Conservation (phyloP, 2,888 invertebrate genomes). For the Lissocephala sabroskyi region DNA sequence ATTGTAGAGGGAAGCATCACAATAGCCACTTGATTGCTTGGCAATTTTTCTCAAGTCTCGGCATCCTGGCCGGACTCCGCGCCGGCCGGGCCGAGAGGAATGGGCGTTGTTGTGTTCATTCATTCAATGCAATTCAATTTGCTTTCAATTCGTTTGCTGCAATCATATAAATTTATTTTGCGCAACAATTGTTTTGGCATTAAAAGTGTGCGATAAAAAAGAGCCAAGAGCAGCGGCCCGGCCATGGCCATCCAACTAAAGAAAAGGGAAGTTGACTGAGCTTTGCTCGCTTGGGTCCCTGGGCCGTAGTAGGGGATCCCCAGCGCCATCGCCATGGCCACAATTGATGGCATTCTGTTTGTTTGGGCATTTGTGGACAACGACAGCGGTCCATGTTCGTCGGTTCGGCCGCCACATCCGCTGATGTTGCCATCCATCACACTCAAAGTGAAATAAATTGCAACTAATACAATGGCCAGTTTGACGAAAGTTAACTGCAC, state of each 20-base stretch:
- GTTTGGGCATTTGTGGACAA: background rate
- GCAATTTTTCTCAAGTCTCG: slow-evolving; percentile 16
- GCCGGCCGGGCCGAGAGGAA: too few relatives aligned
- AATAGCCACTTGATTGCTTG: slow-evolving; percentile 17
- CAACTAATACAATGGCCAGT: slow-evolving; percentile 62
- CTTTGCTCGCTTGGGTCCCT: background rate
- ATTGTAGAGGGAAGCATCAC: background rate
- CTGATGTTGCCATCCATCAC: slow-evolving; percentile 39
- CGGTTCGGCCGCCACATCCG: slow-evolving; percentile 40
- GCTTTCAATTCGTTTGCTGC: slow-evolving; percentile 8
- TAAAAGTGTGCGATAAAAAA: slow-evolving; percentile 34
- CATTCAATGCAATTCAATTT: slow-evolving; percentile 16
- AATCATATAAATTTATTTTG: slow-evolving; percentile 40
- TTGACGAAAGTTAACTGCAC: too few relatives aligned
- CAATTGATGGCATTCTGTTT: slow-evolving; percentile 22
- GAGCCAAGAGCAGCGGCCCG: background rate
- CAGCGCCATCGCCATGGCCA: too few relatives aligned
- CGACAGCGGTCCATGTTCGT: slow-evolving; percentile 27
- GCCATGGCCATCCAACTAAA: background rate
- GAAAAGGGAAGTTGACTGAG: background rate
- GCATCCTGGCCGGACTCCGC: too few relatives aligned
- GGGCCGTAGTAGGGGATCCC: too few relatives aligned
- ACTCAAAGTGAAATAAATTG: slow-evolving; percentile 62
- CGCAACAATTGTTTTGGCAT: slow-evolving; percentile 62
- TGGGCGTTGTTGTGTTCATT: slow-evolving; percentile 19